Evolutionary conservation across 37 sponge, comb jelly and placozoan genomes (phyloP), one percentile per base, ranked within the genome.

Genomic region (Dysidea cf. avara): DNA sequence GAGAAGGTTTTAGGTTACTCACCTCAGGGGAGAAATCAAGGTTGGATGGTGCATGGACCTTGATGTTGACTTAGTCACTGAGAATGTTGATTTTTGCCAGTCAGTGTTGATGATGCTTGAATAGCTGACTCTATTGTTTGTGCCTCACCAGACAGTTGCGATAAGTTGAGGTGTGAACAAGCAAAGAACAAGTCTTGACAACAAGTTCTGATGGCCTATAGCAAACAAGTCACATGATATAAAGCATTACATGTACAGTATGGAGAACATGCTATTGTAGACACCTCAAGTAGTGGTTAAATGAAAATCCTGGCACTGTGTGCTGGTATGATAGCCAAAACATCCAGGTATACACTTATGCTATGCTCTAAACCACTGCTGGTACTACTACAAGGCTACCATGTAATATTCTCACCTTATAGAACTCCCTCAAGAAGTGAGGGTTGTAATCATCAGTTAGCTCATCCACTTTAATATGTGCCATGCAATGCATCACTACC

Each of bases 381-480:
- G n/a, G n/a, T n/a, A 21, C 30, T 11, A 31, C 33, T 34, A 64
- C 39, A 39, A 13, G 9, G 9, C 9, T 24, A 39, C n/a, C n/a
- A n/a, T 64, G 6, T 33, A 13, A 33, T 35, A 6, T 54, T 11
- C 29, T 12, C 12, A 69, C 59, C 60, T 67, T 5, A 31, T 80
- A 78, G 36, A 80, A 78, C 36, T 77, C 53, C n/a, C 74, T 31
- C 21, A 80, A 51, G 67, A 80, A 80, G 55, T 43, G 35, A 30
- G 81, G 81, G 26, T 78, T 80, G 50, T 28, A 29, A 49, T 80
- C 81, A 32, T 80, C 73, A 3, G 34, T 18, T 36, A 80, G 35
- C 18, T 80, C 74, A 18, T 36, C 74, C 3, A 78, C 53, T 20
- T 63, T n/a, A n/a, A n/a, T n/a, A n/a, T n/a, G n/a, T n/a, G n/a